Percentiles rank a stretch among this genome's conserved stretches.
Conservation (phyloP, 2,113 vertebrate species). For the Poicephalus meyeri region DNA sequence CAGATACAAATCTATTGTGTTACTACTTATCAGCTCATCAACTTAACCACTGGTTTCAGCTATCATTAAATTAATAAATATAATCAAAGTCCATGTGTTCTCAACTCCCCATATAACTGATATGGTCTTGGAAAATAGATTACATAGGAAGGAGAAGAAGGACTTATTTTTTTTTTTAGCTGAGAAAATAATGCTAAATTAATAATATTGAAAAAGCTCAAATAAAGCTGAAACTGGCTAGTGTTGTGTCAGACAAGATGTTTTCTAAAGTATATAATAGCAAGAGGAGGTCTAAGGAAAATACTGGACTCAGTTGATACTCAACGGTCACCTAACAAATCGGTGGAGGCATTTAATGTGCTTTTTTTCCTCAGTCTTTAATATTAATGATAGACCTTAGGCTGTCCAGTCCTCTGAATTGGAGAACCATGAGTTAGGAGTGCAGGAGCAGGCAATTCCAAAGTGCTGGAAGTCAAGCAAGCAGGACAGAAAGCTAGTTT, state of each 20-base stretch:
- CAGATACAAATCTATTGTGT: background rate
- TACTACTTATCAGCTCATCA: background rate
- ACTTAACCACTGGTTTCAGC: background rate
- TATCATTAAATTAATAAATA: background rate
- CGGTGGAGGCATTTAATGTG: too few relatives aligned
- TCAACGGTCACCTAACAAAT: too few relatives aligned
- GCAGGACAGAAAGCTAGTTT: accelerated
- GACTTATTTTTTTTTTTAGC: background rate
- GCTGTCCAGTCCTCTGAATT: too few relatives aligned
- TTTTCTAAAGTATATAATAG: background rate
- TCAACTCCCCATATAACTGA: background rate
- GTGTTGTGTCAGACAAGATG: background rate
- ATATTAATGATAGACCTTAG: too few relatives aligned
- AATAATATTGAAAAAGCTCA: background rate
- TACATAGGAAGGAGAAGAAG: background rate
- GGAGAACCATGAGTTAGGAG: too few relatives aligned
- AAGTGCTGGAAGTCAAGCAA: background rate
- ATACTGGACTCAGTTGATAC: background rate
- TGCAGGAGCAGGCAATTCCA: too few relatives aligned
- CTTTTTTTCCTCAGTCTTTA: too few relatives aligned
- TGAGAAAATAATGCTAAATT: background rate
- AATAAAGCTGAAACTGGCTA: background rate
- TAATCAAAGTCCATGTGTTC: background rate
- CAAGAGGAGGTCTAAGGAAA: background rate
- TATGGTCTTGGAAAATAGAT: background rate